Percentiles rank a stretch among this genome's conserved stretches.
Evolutionary conservation across 2,888 invertebrate species (phyloP).

Genomic region (Trichogramma dendrolimi): DNA sequence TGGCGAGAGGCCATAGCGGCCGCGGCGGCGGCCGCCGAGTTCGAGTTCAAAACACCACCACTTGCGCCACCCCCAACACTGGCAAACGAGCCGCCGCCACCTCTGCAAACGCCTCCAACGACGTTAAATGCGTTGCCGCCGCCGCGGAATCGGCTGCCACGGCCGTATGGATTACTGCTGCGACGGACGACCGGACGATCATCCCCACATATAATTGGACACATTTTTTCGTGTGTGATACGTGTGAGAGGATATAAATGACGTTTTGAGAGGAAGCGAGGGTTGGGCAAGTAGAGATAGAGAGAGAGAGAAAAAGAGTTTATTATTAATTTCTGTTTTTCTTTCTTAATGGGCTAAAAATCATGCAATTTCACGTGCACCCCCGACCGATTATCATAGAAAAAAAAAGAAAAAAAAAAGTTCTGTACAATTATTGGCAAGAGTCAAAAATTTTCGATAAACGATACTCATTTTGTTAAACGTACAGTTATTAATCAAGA

Average conservation of each 20-base stretch:
- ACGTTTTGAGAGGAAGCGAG: no score
- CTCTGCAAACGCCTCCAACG: slow-evolving; percentile 30
- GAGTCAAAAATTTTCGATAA: no score
- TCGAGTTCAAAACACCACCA: slow-evolving; percentile 31
- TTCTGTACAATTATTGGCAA: slow-evolving; percentile 2
- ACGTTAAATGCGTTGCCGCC: neutral
- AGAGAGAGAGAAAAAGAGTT: no score
- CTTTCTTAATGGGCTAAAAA: no score
- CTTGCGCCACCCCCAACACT: slow-evolving; percentile 48
- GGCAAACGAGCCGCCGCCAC: slow-evolving; percentile 48
- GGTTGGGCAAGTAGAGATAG: no score
- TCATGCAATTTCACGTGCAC: slow-evolving; percentile 10
- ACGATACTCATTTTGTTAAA: no score
- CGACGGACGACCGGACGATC: neutral
- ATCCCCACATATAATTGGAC: no score
- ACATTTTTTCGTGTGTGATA: no score
- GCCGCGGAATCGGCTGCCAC: slow-evolving; percentile 2
- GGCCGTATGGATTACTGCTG: neutral
- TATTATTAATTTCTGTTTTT: no score
- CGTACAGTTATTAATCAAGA: no score
- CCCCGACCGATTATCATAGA: slow-evolving; percentile 14
- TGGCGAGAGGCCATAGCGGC: slow-evolving; percentile 51
- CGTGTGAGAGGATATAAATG: no score
- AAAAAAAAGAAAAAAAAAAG: neutral
- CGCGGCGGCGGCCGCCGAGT: slow-evolving; percentile 49